phyloP scores from a whole-genome alignment of 92 coral and sea anemone genomes.

The Porites cylindrica region DNA sequence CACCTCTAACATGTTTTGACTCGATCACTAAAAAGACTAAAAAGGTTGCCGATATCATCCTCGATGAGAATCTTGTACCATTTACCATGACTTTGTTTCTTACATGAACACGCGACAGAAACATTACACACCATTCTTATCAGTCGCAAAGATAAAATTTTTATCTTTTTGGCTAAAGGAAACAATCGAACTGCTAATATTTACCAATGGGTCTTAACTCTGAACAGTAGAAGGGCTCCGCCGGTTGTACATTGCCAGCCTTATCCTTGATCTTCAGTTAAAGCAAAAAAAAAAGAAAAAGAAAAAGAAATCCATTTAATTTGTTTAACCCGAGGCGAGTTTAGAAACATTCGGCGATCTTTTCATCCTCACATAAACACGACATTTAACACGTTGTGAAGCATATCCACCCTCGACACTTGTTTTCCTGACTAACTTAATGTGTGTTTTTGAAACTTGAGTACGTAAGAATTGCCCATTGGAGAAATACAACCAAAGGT shows the following conservation, averaged over 20 bases:
- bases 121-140: neutral
- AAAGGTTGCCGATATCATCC: neutral
- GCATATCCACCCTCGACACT: constrained; percentile 76
- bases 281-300: neutral
- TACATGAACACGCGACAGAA: too few species aligned
- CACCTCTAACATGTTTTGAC: neutral
- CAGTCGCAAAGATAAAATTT: too few species aligned
- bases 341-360: constrained; percentile 26
- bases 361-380: constrained; percentile 13
- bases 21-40: neutral
- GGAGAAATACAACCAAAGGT: constrained; percentile 8
- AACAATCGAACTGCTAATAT: neutral
- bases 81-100: neutral
- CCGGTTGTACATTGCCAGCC: neutral
- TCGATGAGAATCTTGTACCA: neutral
- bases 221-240: too few species aligned
- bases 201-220: neutral
- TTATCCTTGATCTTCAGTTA: neutral
- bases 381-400: constrained; percentile 16
- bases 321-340: constrained; percentile 31
- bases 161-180: neutral
- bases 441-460: constrained; percentile 22
- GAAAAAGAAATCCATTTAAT: neutral
- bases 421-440: constrained; percentile 50
- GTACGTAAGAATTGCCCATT: constrained; percentile 15